Percentiles rank a stretch among this genome's conserved stretches.
phyloP scores from a whole-genome alignment of 2,113 vertebrate genomes.

The Rhinogobius similis region DNA sequence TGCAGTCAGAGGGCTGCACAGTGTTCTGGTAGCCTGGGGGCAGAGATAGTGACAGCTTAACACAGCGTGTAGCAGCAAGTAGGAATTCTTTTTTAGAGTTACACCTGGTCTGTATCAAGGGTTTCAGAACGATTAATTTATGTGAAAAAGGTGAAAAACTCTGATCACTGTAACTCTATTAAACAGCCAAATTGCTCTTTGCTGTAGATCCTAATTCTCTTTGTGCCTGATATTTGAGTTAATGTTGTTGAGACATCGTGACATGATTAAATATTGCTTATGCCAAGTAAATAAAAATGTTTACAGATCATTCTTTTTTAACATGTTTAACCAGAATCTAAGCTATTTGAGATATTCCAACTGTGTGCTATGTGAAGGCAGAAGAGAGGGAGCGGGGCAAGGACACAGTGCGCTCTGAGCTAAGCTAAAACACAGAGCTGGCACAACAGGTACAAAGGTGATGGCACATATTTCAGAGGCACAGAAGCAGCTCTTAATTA shows the following conservation, averaged over 20 bases:
- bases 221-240: too few relatives aligned
- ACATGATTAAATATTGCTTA: too few relatives aligned
- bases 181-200: too few relatives aligned
- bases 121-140: too few relatives aligned
- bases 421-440: slow-evolving; percentile 14
- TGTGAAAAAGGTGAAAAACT: too few relatives aligned
- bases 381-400: slow-evolving; percentile 30
- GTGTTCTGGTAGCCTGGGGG: neutral
- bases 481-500: slow-evolving; percentile 27
- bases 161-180: too few relatives aligned
- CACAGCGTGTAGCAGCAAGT: neutral
- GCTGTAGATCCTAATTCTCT: too few relatives aligned
- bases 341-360: neutral
- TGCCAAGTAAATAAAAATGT: neutral
- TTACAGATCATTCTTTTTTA: neutral
- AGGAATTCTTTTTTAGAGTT: neutral
- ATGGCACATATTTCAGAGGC: slow-evolving; percentile 27
- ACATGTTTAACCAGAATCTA: neutral
- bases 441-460: slow-evolving; percentile 50
- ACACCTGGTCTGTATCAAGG: neutral
- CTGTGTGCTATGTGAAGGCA: neutral
- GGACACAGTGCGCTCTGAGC: slow-evolving; percentile 30
- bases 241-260: neutral
- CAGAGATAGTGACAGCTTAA: neutral
- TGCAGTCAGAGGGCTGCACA: neutral